Evolutionary conservation across 2,797 vertebrate species (phyloP).

Genomic region (Rhodeus uyekii): DNA sequence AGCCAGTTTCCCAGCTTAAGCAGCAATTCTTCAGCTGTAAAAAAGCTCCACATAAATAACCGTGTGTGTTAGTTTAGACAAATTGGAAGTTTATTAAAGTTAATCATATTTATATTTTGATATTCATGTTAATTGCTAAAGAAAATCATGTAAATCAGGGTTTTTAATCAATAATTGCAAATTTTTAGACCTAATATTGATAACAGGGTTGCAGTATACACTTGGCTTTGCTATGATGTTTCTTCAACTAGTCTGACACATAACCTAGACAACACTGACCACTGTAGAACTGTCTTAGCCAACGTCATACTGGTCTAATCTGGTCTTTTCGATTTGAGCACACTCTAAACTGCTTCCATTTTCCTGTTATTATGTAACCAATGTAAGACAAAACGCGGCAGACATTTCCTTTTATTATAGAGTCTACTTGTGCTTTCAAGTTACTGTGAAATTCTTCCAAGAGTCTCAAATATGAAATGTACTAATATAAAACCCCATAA

Average conservation of each 20-base stretch:
- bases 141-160: not conserved
- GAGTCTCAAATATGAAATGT: constrained; percentile 1
- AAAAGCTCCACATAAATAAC: not conserved
- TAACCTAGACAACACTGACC: not conserved
- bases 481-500: not conserved
- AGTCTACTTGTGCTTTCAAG: constrained; percentile 2
- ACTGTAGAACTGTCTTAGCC: not conserved
- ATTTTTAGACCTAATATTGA: not conserved
- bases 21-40: not conserved
- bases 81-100: not conserved
- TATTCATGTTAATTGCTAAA: not conserved
- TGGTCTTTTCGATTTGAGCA: not conserved
- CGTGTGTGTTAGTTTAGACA: not conserved
- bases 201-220: not conserved
- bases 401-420: not conserved
- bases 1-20: not conserved
- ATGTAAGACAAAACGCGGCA: not conserved
- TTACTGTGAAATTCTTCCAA: constrained; percentile 1
- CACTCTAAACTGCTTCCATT: not conserved
- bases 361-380: not conserved
- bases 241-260: not conserved
- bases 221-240: not conserved
- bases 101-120: not conserved
- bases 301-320: not conserved
- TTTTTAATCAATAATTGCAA: not conserved